Base-by-base conservation (phyloP, 2,797 vertebrate species). In the Epinephelus malabaricus region DNA sequence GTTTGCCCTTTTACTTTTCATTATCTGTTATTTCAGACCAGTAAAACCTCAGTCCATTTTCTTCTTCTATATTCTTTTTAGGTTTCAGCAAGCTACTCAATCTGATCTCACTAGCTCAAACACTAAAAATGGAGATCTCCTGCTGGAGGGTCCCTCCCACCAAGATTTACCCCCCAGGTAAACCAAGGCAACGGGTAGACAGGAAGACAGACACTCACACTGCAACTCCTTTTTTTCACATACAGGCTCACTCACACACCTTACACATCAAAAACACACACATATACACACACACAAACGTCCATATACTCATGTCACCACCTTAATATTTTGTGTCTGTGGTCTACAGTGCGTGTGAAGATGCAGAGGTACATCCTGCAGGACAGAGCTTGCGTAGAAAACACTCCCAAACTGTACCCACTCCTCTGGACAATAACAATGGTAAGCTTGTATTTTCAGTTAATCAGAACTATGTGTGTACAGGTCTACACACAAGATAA, bases 111-210 rank as follows among this genome's bases (percentile, higher is more conserved):
- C 78, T 63, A 85, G 45, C 30, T 83, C 86, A 69, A 58, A 76
- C 7, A 74, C 53, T 38, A 84, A 77, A 65, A 83, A 74, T 58
- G 75, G 65, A 76, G 76, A 72, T 23, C 43, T 73, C 59, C 83
- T 72, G 73, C 59, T 45, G 5, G 80, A 82, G 58, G 69, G 59
- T 56, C 66, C 64, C 43, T 63, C 78, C 2, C 64, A 79, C 76
- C 80, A 79, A 86, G 65, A 85, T 79, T 64, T 87, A 74, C 64
- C 82, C 64, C 56, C 66, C 71, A 87, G 91, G 93, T 93, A 88
- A 86, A 79, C 27, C 19, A 64, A 50, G 43, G 34, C 62, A 19
- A 62, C 50, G 3, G 0, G 15, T 43, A 60, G 63, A 25, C 60
- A 27, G 61, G 2, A 68, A 74, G 67, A 56, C 69, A 67, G 30